These are phyloP conservation scores for Syngnathus floridae DNA, from an alignment of 2,113 vertebrate species.

Conservation along the genomic window DNA sequence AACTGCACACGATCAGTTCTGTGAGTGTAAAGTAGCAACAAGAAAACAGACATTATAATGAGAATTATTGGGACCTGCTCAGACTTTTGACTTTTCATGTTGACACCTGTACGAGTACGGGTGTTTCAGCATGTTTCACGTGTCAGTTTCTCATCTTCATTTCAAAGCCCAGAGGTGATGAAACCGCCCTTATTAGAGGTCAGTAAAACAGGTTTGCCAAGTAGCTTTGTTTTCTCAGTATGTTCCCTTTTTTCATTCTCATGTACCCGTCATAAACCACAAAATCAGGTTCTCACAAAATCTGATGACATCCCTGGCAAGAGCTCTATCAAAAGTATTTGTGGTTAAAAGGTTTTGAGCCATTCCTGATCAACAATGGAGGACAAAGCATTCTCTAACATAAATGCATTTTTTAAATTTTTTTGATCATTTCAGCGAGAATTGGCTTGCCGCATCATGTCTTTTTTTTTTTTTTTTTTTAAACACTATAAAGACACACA, in stretches of 20 bases:
- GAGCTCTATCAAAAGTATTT: not conserved
- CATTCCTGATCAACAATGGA: too few relatives aligned
- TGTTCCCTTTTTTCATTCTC: not conserved
- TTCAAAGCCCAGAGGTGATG: conserved; percentile 13
- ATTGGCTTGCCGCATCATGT: too few relatives aligned
- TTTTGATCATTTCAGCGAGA: too few relatives aligned
- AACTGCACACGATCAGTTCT: conserved; percentile 21
- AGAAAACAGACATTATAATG: not conserved
- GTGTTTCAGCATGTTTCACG: not conserved
- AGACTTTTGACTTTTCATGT: not conserved
- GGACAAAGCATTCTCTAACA: too few relatives aligned
- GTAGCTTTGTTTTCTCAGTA: not conserved
- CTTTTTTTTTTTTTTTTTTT: too few relatives aligned
- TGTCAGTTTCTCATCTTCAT: conserved; percentile 8
- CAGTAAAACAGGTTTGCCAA: conserved; percentile 24
- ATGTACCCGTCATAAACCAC: not conserved
- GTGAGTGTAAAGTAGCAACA: conserved; percentile 7
- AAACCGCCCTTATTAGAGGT: conserved; percentile 24
- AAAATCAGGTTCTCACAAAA: not conserved
- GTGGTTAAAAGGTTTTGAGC: too few relatives aligned
- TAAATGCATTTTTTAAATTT: too few relatives aligned
- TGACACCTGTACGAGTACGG: not conserved
- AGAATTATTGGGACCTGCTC: not conserved
- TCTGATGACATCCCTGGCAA: not conserved
- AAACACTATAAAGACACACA: too few relatives aligned